Evolutionary conservation across 2,113 vertebrate genomes (phyloP).

Genomic region (Cheirogaleus medius): DNA sequence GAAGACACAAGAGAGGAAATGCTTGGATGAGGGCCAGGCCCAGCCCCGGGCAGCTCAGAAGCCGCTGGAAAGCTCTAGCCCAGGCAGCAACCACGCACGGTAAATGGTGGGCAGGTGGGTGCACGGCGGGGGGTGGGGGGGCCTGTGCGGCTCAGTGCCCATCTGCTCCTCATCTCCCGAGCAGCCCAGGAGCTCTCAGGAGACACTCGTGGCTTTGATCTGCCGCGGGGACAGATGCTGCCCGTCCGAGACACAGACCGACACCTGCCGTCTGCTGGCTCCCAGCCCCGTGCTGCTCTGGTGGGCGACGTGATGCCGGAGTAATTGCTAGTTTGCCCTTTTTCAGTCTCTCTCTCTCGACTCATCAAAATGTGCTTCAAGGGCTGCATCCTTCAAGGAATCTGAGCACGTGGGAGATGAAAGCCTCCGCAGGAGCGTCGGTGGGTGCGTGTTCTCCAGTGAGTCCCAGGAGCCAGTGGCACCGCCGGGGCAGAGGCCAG

Average conservation of each 20-base stretch:
- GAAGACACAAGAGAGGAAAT: not conserved
- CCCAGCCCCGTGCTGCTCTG: not conserved
- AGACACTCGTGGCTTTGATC: not conserved
- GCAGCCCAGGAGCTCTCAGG: not conserved
- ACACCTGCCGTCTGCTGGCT: not conserved
- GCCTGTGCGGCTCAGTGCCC: too few relatives aligned
- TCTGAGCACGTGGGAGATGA: not conserved
- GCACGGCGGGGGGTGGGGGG: accelerated
- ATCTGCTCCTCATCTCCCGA: not conserved
- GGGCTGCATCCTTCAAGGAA: not conserved
- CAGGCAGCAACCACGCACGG: not conserved
- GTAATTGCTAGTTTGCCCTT: not conserved
- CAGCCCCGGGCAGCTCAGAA: not conserved
- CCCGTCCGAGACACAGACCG: not conserved
- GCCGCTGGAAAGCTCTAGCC: not conserved
- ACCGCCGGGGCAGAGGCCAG: not conserved
- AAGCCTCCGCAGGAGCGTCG: not conserved
- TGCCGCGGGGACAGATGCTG: not conserved
- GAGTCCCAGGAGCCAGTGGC: not conserved
- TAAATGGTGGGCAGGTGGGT: not conserved
- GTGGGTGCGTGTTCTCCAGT: not conserved
- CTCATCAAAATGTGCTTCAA: not conserved
- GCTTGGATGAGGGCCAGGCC: not conserved
- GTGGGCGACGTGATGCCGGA: not conserved
- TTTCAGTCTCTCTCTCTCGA: not conserved